Percentiles rank a stretch among this genome's conserved stretches.
phyloP scores from a whole-genome alignment of 2,888 invertebrate genomes.

The Osedax frankpressi region DNA sequence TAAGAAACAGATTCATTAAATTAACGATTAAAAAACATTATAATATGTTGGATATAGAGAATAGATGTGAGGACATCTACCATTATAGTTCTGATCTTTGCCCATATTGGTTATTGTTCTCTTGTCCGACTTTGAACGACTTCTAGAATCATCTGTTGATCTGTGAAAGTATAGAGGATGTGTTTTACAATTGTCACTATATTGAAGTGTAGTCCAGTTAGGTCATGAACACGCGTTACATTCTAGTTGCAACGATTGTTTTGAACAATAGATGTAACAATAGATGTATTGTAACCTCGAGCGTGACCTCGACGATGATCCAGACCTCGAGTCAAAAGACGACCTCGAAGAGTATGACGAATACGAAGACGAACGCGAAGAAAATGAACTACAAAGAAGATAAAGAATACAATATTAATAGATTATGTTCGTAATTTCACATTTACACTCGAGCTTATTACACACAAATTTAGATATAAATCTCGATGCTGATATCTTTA shows the following conservation, averaged over 20 bases:
- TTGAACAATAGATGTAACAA: neutral
- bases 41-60: no score
- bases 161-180: no score
- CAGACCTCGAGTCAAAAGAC: slow-evolving; percentile 24
- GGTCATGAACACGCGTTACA: neutral
- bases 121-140: neutral
- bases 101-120: neutral
- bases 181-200: neutral
- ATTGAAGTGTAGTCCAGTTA: no score
- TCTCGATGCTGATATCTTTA: no score
- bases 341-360: slow-evolving; percentile 28
- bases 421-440: no score
- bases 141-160: neutral
- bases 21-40: no score
- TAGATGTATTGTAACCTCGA: neutral
- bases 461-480: no score
- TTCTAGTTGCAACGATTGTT: neutral
- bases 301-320: slow-evolving; percentile 8
- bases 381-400: slow-evolving; percentile 36
- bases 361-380: slow-evolving; percentile 18
- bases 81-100: neutral
- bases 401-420: no score
- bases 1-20: no score
- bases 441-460: no score
- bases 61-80: no score